phyloP scores from a whole-genome alignment of 1,140 invertebrate species.

The Apis dorsata region DNA sequence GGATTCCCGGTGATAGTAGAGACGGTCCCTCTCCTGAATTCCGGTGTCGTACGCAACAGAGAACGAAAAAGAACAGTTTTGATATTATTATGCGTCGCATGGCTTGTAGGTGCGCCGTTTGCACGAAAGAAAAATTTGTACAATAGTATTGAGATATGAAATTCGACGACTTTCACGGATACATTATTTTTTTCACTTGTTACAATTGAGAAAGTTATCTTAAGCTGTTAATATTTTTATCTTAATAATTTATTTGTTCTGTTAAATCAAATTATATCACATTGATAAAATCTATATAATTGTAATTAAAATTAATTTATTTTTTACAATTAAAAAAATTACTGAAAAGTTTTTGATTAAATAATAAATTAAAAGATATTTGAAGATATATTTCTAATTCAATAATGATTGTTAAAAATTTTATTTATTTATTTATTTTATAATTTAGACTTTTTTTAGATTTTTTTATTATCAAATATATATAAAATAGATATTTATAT shows the following conservation, averaged over 20 bases:
- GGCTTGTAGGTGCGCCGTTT: slow-evolving; percentile 18
- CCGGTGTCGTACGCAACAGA: slow-evolving; percentile 10
- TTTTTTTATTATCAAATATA: not conserved
- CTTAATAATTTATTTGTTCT: no score
- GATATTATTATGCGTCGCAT: slow-evolving; percentile 31
- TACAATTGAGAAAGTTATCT: no score
- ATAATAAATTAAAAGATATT: no score
- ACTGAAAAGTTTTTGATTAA: no score
- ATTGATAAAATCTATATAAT: no score
- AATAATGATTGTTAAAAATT: not conserved
- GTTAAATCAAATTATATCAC: no score
- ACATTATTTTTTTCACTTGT: not conserved
- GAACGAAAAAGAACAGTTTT: slow-evolving; percentile 38
- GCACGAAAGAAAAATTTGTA: slow-evolving; percentile 1
- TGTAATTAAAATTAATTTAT: no score
- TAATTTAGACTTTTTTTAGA: not conserved
- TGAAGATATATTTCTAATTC: no score
- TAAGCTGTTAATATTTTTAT: no score
- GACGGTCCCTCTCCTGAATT: slow-evolving; percentile 88
- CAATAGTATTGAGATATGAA: not conserved
- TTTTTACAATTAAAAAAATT: no score
- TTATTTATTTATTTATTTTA: not conserved
- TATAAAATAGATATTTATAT: not conserved
- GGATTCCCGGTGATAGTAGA: slow-evolving; percentile 94
- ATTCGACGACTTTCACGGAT: not conserved